These are phyloP conservation scores for Halcyon chelicuti DNA, from an alignment of 2,797 vertebrate genomes.

Conservation along the genomic window DNA sequence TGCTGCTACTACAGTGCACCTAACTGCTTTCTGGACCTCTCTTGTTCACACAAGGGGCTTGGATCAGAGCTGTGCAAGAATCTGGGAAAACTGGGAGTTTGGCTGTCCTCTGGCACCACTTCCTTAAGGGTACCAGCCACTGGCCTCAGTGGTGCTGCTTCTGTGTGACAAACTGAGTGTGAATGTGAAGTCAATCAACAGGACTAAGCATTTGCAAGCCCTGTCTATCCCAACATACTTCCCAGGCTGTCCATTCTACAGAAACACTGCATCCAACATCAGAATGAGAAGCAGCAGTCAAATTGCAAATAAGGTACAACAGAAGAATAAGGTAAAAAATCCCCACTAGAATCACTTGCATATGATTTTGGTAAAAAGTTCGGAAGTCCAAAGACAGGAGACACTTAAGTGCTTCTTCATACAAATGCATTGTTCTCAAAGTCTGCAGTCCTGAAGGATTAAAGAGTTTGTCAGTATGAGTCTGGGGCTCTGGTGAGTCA, in stretches of 20 bases:
- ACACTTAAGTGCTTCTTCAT: neutral
- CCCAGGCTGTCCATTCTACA: neutral
- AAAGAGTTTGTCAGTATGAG: neutral
- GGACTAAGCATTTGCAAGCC: neutral
- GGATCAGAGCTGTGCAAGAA: neutral
- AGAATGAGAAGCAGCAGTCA: neutral
- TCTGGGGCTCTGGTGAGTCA: neutral
- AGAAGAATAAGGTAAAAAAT: neutral
- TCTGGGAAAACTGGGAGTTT: neutral
- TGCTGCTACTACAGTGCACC: neutral
- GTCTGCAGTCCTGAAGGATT: neutral
- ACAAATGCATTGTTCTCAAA: neutral
- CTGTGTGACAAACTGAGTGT: neutral
- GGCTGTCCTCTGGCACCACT: neutral
- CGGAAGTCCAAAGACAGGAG: neutral
- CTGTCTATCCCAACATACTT: neutral
- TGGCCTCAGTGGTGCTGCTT: neutral
- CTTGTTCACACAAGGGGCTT: neutral
- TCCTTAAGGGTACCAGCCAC: neutral
- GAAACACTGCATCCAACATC: neutral
- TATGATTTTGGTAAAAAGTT: neutral
- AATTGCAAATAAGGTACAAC: neutral
- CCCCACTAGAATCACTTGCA: neutral
- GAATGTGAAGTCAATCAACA: neutral
- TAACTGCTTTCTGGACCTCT: neutral